These are phyloP conservation scores for Microtus pennsylvanicus DNA, from an alignment of 2,113 vertebrate species.

Conservation along the genomic window DNA sequence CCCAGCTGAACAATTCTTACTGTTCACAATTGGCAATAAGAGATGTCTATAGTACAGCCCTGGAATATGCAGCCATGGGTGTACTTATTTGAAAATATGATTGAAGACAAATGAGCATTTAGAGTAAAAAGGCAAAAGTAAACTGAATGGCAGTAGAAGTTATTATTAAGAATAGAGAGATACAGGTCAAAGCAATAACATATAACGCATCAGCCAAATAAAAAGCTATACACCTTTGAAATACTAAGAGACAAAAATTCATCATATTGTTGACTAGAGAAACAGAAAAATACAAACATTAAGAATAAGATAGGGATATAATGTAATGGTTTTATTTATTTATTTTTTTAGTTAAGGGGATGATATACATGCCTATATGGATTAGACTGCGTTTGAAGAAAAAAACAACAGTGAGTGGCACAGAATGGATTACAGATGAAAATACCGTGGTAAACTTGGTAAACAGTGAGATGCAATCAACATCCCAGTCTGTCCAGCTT, in stretches of 20 bases:
- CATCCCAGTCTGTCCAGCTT: background rate
- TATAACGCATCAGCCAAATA: background rate
- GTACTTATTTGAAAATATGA: background rate
- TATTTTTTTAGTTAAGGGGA: background rate
- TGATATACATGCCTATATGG: background rate
- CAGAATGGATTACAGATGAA: background rate
- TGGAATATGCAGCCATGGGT: background rate
- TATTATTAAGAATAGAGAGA: background rate
- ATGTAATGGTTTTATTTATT: background rate
- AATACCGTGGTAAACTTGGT: background rate
- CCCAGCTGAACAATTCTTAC: background rate
- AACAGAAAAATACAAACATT: background rate
- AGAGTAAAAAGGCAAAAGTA: background rate
- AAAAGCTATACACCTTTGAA: background rate
- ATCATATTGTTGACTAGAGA: background rate
- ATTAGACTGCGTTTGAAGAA: constrained; percentile 7
- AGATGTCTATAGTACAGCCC: background rate
- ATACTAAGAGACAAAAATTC: background rate
- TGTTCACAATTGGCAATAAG: too few relatives aligned
- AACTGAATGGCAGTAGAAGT: background rate
- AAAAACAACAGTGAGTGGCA: background rate
- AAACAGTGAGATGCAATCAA: background rate
- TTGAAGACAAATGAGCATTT: background rate
- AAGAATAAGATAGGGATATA: background rate
- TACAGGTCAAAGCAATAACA: background rate